phyloP scores from a whole-genome alignment of 2,113 vertebrate genomes.

The Dermatemys mawii region DNA sequence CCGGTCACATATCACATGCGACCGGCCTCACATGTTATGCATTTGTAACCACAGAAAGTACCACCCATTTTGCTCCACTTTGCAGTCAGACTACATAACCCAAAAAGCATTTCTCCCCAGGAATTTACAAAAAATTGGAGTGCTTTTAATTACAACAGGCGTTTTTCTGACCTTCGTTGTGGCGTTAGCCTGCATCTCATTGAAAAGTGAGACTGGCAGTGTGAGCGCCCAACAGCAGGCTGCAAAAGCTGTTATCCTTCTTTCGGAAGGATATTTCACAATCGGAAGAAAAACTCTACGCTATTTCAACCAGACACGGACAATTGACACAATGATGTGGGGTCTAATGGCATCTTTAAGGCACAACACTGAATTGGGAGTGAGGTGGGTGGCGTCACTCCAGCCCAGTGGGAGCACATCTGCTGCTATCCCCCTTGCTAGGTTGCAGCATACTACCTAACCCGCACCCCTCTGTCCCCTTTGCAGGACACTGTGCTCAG shows the following conservation, averaged over 20 bases:
- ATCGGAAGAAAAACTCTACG: not conserved
- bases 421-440: too few relatives aligned
- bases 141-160: not conserved
- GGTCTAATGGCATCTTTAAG: not conserved
- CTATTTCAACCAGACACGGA: not conserved
- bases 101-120: not conserved
- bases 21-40: not conserved
- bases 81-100: accelerated
- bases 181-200: not conserved
- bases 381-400: not conserved
- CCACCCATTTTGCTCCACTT: not conserved
- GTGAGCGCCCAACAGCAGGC: not conserved
- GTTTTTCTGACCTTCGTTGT: not conserved
- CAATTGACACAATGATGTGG: not conserved
- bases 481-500: not conserved
- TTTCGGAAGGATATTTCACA: not conserved
- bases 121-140: accelerated
- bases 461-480: not conserved
- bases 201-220: not conserved
- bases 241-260: not conserved
- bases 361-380: not conserved
- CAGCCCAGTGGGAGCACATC: too few relatives aligned
- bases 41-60: not conserved
- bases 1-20: not conserved
- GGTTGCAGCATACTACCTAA: not conserved